Conservation (phyloP, 2,888 invertebrate genomes). For the Acheta domesticus region DNA sequence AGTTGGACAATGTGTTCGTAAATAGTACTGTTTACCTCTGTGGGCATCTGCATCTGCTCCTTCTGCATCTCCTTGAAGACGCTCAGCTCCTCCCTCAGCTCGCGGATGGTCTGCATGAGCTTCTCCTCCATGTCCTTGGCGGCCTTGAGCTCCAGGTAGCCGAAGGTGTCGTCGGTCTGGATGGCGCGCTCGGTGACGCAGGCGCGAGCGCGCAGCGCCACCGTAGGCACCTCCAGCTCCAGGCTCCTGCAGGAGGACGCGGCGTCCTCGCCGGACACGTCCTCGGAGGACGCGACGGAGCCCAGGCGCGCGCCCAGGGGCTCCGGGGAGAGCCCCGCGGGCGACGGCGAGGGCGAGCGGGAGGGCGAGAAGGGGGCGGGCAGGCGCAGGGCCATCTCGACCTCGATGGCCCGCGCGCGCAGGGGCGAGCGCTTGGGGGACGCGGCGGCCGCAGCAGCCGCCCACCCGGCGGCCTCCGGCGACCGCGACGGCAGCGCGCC, state of each 20-base stretch:
- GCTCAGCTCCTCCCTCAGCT: neutral
- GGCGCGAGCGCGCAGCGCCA: neutral
- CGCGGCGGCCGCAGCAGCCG: neutral
- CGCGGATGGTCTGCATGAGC: neutral
- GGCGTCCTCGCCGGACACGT: neutral
- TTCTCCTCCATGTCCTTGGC: slow-evolving; percentile 1
- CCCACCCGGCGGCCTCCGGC: neutral
- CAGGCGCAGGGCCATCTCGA: too few species aligned
- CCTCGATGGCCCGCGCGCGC: neutral
- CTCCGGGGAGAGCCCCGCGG: neutral
- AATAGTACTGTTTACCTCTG: neutral
- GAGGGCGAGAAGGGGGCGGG: too few species aligned
- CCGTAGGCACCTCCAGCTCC: neutral
- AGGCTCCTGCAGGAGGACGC: neutral
- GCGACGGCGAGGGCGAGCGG: neutral
- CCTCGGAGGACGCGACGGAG: neutral
- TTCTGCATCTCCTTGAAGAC: slow-evolving; percentile 2
- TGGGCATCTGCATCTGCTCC: slow-evolving; percentile 1
- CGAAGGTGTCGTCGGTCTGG: neutral
- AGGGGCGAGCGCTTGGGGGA: neutral
- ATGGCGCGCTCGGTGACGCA: neutral
- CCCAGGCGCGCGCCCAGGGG: neutral
- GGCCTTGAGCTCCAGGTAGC: neutral
- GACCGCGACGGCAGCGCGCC: neutral
- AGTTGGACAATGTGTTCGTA: too few species aligned